These are phyloP conservation scores for Tokudaia tokunoshimensis DNA, from an alignment of 2,797 vertebrate species.

Conservation along the genomic window DNA sequence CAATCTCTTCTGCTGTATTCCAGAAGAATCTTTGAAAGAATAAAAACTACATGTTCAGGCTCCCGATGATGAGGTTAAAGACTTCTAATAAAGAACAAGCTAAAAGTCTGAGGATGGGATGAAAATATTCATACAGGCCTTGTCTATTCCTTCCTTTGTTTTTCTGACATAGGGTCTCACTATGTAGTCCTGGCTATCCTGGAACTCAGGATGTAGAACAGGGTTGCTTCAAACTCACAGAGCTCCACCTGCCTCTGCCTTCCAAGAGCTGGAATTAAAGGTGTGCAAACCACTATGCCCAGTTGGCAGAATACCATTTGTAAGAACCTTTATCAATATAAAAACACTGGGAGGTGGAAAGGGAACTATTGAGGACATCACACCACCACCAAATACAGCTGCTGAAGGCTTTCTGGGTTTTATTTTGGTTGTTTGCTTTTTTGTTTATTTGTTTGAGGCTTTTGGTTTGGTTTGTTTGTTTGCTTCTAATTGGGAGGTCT, in stretches of 20 bases:
- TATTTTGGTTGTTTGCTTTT: background rate
- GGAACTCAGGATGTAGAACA: background rate
- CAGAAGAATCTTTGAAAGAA: constrained; percentile 35
- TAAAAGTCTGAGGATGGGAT: constrained; percentile 63
- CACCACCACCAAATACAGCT: constrained; percentile 87
- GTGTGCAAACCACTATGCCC: background rate
- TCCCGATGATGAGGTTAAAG: constrained; percentile 69
- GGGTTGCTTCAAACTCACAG: background rate
- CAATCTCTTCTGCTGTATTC: background rate
- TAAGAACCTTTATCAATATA: constrained; percentile 77
- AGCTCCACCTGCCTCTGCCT: background rate
- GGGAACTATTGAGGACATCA: constrained; percentile 86
- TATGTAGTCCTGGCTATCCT: background rate
- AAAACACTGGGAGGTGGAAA: constrained; percentile 73
- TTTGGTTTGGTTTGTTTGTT: background rate
- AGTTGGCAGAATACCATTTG: constrained; percentile 14
- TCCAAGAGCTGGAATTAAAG: background rate
- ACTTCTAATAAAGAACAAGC: constrained; percentile 62
- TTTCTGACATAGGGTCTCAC: background rate
- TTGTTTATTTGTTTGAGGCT: background rate
- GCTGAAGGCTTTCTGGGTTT: constrained; percentile 73
- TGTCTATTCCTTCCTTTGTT: constrained; percentile 61
- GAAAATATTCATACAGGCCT: constrained; percentile 65
- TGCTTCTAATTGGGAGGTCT: constrained; percentile 82
- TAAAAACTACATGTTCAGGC: constrained; percentile 84